Percentiles rank a stretch among this genome's conserved stretches.
Evolutionary conservation across 2,888 invertebrate genomes (phyloP).

Genomic region (Diarsia rubi): DNA sequence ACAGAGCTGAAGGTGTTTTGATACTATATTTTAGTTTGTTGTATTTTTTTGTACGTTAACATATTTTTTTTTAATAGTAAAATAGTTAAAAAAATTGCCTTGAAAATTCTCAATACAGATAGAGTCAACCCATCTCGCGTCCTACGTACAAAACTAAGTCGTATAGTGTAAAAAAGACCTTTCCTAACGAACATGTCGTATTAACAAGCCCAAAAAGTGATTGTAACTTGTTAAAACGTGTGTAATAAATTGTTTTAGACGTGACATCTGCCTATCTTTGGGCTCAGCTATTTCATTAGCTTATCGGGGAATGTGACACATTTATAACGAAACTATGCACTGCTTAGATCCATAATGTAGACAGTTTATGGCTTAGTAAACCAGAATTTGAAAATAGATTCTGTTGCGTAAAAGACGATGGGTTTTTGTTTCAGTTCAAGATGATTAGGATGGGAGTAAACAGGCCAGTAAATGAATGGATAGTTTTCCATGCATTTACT

Average conservation of each 20-base stretch:
- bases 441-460: neutral
- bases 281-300: slow-evolving; percentile 56
- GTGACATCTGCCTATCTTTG: slow-evolving; percentile 54
- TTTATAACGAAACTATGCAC: slow-evolving; percentile 34
- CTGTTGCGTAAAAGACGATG: neutral
- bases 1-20: too few relatives aligned
- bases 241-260: slow-evolving; percentile 65
- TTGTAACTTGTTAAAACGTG: slow-evolving; percentile 54
- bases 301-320: slow-evolving; percentile 51
- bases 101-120: neutral
- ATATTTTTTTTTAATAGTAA: too few relatives aligned
- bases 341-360: neutral
- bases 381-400: neutral
- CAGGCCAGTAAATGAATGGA: neutral
- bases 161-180: slow-evolving; percentile 46
- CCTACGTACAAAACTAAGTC: neutral
- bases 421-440: neutral
- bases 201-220: slow-evolving; percentile 58
- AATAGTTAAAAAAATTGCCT: too few relatives aligned
- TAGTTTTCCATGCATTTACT: neutral
- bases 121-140: neutral
- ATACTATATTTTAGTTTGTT: too few relatives aligned
- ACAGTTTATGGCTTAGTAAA: slow-evolving; percentile 26
- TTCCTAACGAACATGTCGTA: slow-evolving; percentile 45
- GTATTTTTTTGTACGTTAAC: too few relatives aligned